Percentiles rank a stretch among this genome's conserved stretches.
phyloP scores from a whole-genome alignment of 2,113 vertebrate species.

The Tragulus kanchil region DNA sequence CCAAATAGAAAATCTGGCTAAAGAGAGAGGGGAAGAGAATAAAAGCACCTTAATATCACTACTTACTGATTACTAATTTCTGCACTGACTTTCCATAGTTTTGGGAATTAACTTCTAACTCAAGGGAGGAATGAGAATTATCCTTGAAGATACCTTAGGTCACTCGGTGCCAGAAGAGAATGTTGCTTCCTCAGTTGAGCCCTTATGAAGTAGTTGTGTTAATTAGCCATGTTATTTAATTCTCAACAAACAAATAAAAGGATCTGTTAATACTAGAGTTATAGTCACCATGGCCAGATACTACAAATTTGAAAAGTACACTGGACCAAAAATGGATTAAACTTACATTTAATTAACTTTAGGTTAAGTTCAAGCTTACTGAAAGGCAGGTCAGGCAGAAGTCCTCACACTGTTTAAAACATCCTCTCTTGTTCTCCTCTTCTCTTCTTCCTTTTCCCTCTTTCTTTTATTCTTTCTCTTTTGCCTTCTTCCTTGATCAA shows the following conservation, averaged over 20 bases:
- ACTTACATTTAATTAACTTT: background rate
- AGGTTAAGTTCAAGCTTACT: background rate
- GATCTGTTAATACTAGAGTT: background rate
- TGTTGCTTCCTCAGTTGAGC: background rate
- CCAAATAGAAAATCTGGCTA: constrained; percentile 44
- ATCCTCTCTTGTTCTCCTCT: background rate
- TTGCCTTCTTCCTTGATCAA: background rate
- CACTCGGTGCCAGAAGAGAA: constrained; percentile 1
- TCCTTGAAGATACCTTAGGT: background rate
- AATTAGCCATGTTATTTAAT: background rate
- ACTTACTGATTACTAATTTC: background rate
- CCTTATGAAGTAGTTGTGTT: background rate
- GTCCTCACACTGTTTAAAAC: background rate
- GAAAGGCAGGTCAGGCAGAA: background rate
- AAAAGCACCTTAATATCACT: background rate
- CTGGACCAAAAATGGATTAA: background rate
- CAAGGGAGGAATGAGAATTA: constrained; percentile 27
- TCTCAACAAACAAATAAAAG: constrained; percentile 43
- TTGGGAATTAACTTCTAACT: constrained; percentile 38
- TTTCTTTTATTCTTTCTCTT: background rate
- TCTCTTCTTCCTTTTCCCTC: background rate
- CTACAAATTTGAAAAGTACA: background rate
- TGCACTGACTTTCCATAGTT: background rate
- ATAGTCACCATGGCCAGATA: background rate
- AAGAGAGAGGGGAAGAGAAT: background rate